Evolutionary conservation across 2,888 invertebrate genomes (phyloP), one percentile per base, ranked within the genome.

Genomic region (Amphipoea lucens): DNA sequence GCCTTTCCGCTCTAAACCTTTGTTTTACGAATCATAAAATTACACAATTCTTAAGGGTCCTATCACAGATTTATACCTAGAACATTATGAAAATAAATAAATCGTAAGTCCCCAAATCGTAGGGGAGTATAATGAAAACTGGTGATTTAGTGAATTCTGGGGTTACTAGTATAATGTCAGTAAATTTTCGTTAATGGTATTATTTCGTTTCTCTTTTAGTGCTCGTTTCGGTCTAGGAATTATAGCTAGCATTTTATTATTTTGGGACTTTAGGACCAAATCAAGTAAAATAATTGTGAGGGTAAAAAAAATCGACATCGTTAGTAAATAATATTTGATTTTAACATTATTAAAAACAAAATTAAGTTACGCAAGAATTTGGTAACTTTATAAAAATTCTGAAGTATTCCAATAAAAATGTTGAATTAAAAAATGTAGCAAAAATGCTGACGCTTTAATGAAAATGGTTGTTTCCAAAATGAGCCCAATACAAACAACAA

Each of bases 81-180:
- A 78, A 79, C 63, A 79, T 87, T 81, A 84, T 84, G 81, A 84
- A 88, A 86, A 82, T 88, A 81, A 76, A 89, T 89, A 89, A 89
- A 87, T 88, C 78, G 73, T 65, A n/a, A 81, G 69, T 78, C 83
- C 73, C 82, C 78, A 88, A 87, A 86, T 89, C 88, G 82, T 89
- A 87, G 89, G 89, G 89, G 87, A 84, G 86, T 84, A 77, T 89
- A 91, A 91, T 91, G 90, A 90, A 92, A 89, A 85, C 87, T 86
- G 89, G 90, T 91, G 89, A 91, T 92, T 92, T 92, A 92, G 87
- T 89, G 87, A 83, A 89, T 86, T 70, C 78, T 79, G 83, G 88
- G 90, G 91, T 87, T 80, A 83, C 78, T 79, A 69, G 78, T 69
- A 71, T 68, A 54, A 65, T 60, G 73, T 70, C 85, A 54, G 79